Evolutionary conservation across 2,888 invertebrate genomes (phyloP), one percentile per base, ranked within the genome.

Genomic region (Hemistola chrysoprasaria): DNA sequence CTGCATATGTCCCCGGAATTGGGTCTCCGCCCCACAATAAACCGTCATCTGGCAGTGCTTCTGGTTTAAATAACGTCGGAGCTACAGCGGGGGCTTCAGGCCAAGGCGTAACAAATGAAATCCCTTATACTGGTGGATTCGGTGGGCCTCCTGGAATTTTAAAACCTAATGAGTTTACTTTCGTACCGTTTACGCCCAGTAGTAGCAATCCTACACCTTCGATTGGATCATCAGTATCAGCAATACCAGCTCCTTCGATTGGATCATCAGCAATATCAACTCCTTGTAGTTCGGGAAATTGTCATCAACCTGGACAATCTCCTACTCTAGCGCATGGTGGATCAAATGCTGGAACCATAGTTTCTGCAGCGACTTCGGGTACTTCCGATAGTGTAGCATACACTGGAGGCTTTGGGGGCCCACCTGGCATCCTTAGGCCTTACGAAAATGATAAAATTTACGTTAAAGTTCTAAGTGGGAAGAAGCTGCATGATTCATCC

Each of bases 381-480:
- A 50, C 27, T 8, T 30, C 49, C 8, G 32, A 50, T 27, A 50
- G 37, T 5, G 63, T 69, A 16, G 68, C 64, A 22, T 87, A 87
- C 47, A 65, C 74, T 8, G 86, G 84, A 35, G 82, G 87, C 8
- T 88, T 88, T 52, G 84, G 86, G 22, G 88, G 85, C 16, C 84
- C 87, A 28, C 78, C 85, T 11, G 88, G 88, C n/a, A 40, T 85
- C 7, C 53, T 85, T 3, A 72, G 71, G 56, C 83, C 88, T 1
- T 73, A 67, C 45, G 82, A 86, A 35, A 59, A 62, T 40, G 76
- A 73, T 16, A 82, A 77, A 65, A 22, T 52, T 7, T 51, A 42
- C 28, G 31, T 38, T 29, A 38, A 38, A 30, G 22, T 11, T 6
- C 21, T 38, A 1, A 9, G 23, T 30, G 49, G 40, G 29, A 54